Conservation (phyloP, 2,113 vertebrate genomes). For the Brienomyrus longianalis region DNA sequence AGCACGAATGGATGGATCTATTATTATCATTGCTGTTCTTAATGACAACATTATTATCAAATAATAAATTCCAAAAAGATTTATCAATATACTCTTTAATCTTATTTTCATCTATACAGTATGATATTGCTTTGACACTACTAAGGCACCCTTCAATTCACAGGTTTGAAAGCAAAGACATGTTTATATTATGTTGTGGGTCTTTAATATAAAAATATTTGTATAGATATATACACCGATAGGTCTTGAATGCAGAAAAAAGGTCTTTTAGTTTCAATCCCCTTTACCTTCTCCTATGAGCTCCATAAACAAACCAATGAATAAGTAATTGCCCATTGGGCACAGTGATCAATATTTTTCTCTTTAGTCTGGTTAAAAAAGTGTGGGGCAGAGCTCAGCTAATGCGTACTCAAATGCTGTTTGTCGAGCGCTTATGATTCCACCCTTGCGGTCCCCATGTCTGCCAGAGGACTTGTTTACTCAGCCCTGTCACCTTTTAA, state of each 20-base stretch:
- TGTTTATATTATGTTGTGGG: neutral
- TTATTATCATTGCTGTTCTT: neutral
- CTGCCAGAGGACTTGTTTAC: slow-evolving; percentile 46
- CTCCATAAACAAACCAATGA: slow-evolving; percentile 11
- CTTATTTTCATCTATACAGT: neutral
- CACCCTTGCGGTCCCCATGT: slow-evolving; percentile 39
- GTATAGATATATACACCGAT: neutral
- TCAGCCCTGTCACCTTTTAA: slow-evolving; percentile 48
- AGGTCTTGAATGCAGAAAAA: neutral
- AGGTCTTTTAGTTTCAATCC: neutral
- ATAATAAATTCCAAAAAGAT: neutral
- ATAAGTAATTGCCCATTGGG: slow-evolving; percentile 20
- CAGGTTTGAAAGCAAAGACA: neutral
- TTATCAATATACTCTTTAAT: neutral
- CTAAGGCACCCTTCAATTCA: neutral
- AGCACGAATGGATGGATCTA: neutral
- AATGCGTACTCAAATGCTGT: slow-evolving; percentile 34
- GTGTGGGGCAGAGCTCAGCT: slow-evolving; percentile 32
- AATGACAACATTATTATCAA: neutral
- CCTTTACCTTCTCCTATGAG: neutral
- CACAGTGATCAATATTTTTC: slow-evolving; percentile 11
- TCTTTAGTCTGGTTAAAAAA: slow-evolving; percentile 28
- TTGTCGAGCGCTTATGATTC: slow-evolving; percentile 39
- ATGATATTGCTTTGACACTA: neutral
- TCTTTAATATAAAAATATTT: neutral